These are phyloP conservation scores for Leuciscus idus DNA, from an alignment of 2,113 vertebrate genomes.

Conservation along the genomic window DNA sequence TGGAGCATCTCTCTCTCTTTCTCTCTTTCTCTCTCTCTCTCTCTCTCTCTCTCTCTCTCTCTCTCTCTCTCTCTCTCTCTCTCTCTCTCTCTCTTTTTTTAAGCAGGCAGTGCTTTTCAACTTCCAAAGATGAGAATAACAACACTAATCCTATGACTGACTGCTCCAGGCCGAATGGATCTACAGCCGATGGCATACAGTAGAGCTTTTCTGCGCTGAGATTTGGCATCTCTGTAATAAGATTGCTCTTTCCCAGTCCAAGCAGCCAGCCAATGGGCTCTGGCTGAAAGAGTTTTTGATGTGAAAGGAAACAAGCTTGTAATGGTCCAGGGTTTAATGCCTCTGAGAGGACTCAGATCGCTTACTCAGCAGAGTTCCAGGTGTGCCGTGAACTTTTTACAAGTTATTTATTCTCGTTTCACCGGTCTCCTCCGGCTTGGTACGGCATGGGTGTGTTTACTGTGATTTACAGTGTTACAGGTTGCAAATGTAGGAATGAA, in stretches of 20 bases:
- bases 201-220: not conserved
- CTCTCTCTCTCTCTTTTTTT: not conserved
- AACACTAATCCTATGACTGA: not conserved
- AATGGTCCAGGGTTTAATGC: slow-evolving; percentile 36
- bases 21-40: not conserved
- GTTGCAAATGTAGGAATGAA: slow-evolving; percentile 15
- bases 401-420: slow-evolving; percentile 20
- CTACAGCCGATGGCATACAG: slow-evolving; percentile 12
- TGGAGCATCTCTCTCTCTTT: not conserved
- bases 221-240: slow-evolving; percentile 35
- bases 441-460: slow-evolving; percentile 18
- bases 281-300: slow-evolving; percentile 30
- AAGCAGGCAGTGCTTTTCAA: not conserved
- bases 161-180: not conserved
- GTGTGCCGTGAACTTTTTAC: slow-evolving; percentile 31
- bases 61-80: not conserved
- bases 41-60: not conserved
- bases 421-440: not conserved
- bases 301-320: slow-evolving; percentile 30
- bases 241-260: slow-evolving; percentile 18
- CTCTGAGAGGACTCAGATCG: slow-evolving; percentile 5
- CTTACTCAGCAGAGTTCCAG: slow-evolving; percentile 42
- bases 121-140: slow-evolving; percentile 4
- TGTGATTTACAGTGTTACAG: slow-evolving; percentile 33
- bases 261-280: slow-evolving; percentile 19